Evolutionary conservation across 2,888 invertebrate species (phyloP), one percentile per base, ranked within the genome.

Genomic region (Emmelina monodactyla): DNA sequence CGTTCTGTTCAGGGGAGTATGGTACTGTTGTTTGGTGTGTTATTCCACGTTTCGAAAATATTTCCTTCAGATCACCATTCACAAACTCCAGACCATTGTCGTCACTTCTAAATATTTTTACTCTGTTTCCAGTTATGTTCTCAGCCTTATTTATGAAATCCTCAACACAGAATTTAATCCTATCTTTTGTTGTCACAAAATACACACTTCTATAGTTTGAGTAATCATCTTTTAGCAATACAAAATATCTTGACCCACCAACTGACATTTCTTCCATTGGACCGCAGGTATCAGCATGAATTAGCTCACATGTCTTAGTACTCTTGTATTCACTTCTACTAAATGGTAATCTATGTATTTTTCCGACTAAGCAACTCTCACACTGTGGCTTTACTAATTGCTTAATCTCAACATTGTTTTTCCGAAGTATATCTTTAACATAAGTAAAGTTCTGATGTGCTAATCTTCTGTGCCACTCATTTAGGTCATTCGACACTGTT

Each of bases 71-170:
- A 16, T 41, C 35, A 22, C 33, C 29, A 35, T 47, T 52, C 7
- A 43, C 11, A 37, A 49, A 53, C 38, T 55, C 50, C 5, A 33
- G 6, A 10, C 48, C 51, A 42, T 50, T 47, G 28, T 43, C 9
- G n/a, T 54, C 53, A 16, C 32, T 43, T 37, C 51, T 32, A 1
- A 55, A 28, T 3, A 19, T 22, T 36, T 49, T 44, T 4, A 53
- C 34, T 10, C 37, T 50, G 16, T 43, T 40, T 14, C 42, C 45
- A 7, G 48, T 47, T 25, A 38, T 31, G 34, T 43, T 49, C 38
- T 53, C 46, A 13, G 39, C 37, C 14, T 36, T 6, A 2, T 22
- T 25, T 22, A 47, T 29, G 28, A 39, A 47, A 3, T 40, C 15
- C n/a, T 40, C 25, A 3, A 44, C 14, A 13, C 33, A 36, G 0